These are phyloP conservation scores for Anagrus nilaparvatae DNA, from an alignment of 1,140 invertebrate species.

Conservation along the genomic window DNA sequence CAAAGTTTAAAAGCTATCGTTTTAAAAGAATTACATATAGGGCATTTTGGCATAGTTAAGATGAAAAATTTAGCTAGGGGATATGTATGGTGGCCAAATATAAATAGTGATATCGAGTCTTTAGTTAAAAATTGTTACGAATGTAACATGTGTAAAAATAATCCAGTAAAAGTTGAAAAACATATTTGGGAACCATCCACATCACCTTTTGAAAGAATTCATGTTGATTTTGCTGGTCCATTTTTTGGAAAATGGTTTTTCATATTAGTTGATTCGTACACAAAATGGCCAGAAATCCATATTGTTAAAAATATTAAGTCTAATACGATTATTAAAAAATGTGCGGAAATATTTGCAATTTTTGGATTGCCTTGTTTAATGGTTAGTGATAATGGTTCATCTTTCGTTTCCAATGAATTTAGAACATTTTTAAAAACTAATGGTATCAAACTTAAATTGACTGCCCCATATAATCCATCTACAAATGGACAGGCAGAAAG, in stretches of 20 bases:
- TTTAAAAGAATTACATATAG: conserved; percentile 35
- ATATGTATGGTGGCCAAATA: conserved; percentile 42
- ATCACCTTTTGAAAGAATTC: conserved; percentile 17
- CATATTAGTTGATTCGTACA: conserved; percentile 22
- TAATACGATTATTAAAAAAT: no score
- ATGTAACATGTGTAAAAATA: conserved; percentile 17
- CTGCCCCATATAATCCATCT: no score
- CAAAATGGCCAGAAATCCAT: conserved; percentile 24
- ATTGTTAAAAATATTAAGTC: no score
- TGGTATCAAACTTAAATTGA: conserved; percentile 24
- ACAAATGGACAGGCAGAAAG: no score
- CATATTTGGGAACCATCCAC: conserved; percentile 15
- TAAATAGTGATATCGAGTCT: conserved; percentile 38
- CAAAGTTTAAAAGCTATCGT: conserved; percentile 24
- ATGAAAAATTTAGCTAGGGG: conserved; percentile 43
- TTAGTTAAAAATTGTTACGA: conserved; percentile 27
- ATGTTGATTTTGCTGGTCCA: conserved; percentile 26
- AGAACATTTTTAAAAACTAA: conserved; percentile 19
- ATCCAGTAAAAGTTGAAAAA: conserved; percentile 15
- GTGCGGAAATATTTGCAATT: conserved; percentile 13
- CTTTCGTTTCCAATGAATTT: conserved; percentile 22
- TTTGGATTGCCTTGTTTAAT: conserved; percentile 19
- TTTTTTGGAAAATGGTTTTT: conserved; percentile 16
- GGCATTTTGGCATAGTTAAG: conserved; percentile 41
- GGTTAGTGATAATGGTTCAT: conserved; percentile 19